These are phyloP conservation scores for Oligia latruncula DNA, from an alignment of 2,888 invertebrate species.

Conservation along the genomic window DNA sequence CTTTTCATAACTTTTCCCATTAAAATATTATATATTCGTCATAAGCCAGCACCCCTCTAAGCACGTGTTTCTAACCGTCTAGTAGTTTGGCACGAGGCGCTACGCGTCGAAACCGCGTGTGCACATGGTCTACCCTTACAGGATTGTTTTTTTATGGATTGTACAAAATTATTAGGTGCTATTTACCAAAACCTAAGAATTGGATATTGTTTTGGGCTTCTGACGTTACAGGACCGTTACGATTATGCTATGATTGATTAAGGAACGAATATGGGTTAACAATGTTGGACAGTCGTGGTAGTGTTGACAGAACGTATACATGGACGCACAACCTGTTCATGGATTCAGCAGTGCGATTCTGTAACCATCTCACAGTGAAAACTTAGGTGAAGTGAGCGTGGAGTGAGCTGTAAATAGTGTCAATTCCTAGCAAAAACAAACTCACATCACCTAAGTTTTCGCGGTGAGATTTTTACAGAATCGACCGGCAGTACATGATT, in stretches of 20 bases:
- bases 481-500: neutral
- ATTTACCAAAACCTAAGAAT: neutral
- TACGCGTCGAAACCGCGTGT: neutral
- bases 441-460: too few species aligned
- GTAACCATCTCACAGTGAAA: too few species aligned
- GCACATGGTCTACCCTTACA: neutral
- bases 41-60: constrained; percentile 17
- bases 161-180: neutral
- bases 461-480: too few species aligned
- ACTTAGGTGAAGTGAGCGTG: too few species aligned
- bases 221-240: neutral
- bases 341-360: neutral
- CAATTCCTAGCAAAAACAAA: too few species aligned
- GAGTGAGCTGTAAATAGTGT: too few species aligned
- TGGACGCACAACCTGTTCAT: neutral
- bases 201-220: neutral
- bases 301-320: neutral
- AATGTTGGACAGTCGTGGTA: neutral
- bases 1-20: constrained; percentile 28
- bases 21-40: constrained; percentile 21
- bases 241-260: neutral
- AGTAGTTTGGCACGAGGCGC: constrained; percentile 35
- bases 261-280: neutral
- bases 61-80: constrained; percentile 19
- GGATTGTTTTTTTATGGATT: neutral